Evolutionary conservation across 2,888 invertebrate genomes (phyloP), one percentile per base, ranked within the genome.

Genomic region (Liopterus haemorrhoidalis): DNA sequence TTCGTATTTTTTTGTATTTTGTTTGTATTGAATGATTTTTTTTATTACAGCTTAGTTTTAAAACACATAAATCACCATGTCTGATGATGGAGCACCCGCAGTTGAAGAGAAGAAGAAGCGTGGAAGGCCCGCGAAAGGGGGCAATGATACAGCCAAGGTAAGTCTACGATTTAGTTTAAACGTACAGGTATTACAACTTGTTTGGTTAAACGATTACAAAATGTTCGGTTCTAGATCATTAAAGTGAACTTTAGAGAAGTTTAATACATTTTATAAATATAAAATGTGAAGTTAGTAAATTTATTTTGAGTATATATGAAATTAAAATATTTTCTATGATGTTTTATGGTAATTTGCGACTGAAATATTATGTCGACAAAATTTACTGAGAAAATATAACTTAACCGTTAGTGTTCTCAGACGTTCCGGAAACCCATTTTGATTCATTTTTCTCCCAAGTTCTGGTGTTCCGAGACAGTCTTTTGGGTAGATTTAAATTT

Each of bases 311-410:
- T 5, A 9, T 5, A 22, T 22, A 6, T 30, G 6, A 24, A 12
- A 31, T 3, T 37, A 1, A 39, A 46, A 48, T 24, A 27, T 37
- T 46, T 46, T 45, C 54, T 39, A 64, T 65, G 66, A 67, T 67
- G 66, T 56, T 63, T n/a, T 56, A 25, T 51, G 67, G 67, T 67
- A 67, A 67, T 68, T 68, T 68, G 67, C 67, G 67, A 55, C 68
- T 65, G 67, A 68, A 65, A 43, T 38, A 50, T 44, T 25, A 55
- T 66, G 66, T 63, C 58, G 64, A 61, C 45, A 61, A 58, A 16
- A 49, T 53, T 48, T 25, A 39, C 59, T 61, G 59, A 61, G 55
- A 45, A 25, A 24, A 20, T 6, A 28, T n/a, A 35, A 31, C n/a
- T n/a, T n/a, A n/a, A n/a, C n/a, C n/a, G n/a, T n/a, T n/a, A n/a